Percentiles rank a stretch among this genome's conserved stretches.
Conservation (phyloP, 2,113 vertebrate genomes). For the Ramphastos sulfuratus region DNA sequence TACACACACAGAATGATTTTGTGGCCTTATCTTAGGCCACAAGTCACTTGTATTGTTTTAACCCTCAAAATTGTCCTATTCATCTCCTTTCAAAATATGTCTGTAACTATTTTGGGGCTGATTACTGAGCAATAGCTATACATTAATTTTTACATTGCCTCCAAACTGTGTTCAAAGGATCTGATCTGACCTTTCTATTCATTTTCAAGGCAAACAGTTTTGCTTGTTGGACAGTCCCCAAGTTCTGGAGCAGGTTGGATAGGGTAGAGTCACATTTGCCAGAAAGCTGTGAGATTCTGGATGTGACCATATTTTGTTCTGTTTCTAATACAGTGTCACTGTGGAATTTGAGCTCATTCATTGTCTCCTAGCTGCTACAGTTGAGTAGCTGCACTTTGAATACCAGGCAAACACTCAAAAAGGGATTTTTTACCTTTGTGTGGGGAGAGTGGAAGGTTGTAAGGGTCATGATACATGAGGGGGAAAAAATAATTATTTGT, state of each 20-base stretch:
- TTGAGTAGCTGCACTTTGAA: background rate
- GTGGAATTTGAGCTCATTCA: background rate
- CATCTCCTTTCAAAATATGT: conserved; percentile 60
- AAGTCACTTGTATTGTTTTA: conserved; percentile 50
- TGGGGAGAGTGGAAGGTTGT: background rate
- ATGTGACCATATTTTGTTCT: background rate
- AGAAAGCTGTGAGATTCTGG: background rate
- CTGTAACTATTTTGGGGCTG: conserved; percentile 53
- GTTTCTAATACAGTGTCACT: background rate
- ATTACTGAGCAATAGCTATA: conserved; percentile 68
- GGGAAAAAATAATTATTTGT: background rate
- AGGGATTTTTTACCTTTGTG: background rate
- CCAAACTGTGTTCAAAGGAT: conserved; percentile 60
- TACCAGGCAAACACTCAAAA: background rate
- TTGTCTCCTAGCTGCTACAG: background rate
- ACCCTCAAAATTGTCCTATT: conserved; percentile 27
- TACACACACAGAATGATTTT: conserved; percentile 42
- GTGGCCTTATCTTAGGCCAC: conserved; percentile 54
- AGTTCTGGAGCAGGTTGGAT: background rate
- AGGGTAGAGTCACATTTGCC: background rate
- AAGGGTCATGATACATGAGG: background rate
- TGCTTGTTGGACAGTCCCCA: conserved; percentile 43
- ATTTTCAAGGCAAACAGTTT: conserved; percentile 50
- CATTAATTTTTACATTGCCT: conserved; percentile 66
- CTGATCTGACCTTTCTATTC: conserved; percentile 55